Conservation (phyloP, 1,140 invertebrate species). For the Calosoma granatense region DNA sequence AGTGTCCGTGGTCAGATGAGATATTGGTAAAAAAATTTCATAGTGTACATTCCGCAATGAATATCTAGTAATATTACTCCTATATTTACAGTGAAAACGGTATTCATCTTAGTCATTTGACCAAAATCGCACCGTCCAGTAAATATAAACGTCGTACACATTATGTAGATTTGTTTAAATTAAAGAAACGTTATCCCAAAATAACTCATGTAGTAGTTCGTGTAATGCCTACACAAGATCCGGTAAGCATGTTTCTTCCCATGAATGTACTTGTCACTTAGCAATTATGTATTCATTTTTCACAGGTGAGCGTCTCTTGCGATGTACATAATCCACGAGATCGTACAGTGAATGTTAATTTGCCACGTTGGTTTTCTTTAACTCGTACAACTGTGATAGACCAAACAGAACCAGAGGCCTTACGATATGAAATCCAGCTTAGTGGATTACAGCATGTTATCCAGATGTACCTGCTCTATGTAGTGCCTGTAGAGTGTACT, state of each 20-base stretch:
- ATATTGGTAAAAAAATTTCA: slow-evolving; percentile 49
- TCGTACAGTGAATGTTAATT: slow-evolving; percentile 39
- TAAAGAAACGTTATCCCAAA: slow-evolving; percentile 41
- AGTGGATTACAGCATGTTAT: slow-evolving; percentile 43
- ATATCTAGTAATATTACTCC: slow-evolving; percentile 18
- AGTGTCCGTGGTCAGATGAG: slow-evolving; percentile 38
- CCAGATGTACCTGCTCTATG: slow-evolving; percentile 46
- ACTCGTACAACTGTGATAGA: slow-evolving; percentile 31
- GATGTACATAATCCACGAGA: slow-evolving; percentile 50
- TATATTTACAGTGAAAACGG: slow-evolving; percentile 45
- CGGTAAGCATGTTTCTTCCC: slow-evolving; percentile 35
- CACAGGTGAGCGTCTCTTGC: no score
- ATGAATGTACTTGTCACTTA: neutral
- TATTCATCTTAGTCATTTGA: slow-evolving; percentile 52
- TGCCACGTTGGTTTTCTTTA: slow-evolving; percentile 39
- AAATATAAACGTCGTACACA: slow-evolving; percentile 41
- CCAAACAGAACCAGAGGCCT: slow-evolving; percentile 40
- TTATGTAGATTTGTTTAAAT: slow-evolving; percentile 48
- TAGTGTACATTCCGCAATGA: no score
- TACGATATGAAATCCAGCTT: slow-evolving; percentile 49
- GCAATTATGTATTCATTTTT: neutral
- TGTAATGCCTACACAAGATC: slow-evolving; percentile 47
- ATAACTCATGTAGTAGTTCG: slow-evolving; percentile 63
- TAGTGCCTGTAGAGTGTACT: slow-evolving; percentile 41
- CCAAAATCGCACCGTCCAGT: slow-evolving; percentile 40